Percentiles rank a stretch among this genome's conserved stretches.
phyloP scores from a whole-genome alignment of 2,113 vertebrate genomes.

The Ahaetulla prasina region DNA sequence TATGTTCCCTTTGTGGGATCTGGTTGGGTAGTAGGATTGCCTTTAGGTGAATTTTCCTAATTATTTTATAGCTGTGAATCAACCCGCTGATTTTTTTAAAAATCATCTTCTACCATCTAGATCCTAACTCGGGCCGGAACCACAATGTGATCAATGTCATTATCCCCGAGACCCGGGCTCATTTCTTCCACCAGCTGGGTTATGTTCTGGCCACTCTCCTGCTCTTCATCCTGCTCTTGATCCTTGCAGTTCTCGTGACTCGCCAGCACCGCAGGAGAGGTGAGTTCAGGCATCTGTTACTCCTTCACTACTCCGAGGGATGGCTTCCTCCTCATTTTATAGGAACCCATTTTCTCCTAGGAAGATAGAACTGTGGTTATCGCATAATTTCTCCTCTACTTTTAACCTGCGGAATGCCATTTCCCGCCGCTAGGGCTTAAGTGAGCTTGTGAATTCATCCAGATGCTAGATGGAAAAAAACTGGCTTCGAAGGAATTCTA shows the following conservation, averaged over 20 bases:
- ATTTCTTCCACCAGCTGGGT: slow-evolving; percentile 89
- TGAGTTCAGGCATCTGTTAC: slow-evolving; percentile 46
- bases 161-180: slow-evolving; percentile 80
- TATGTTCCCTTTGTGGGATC: not conserved
- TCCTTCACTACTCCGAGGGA: too few relatives aligned
- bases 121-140: slow-evolving; percentile 66
- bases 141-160: slow-evolving; percentile 87
- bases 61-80: not conserved
- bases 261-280: slow-evolving; percentile 80
- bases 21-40: not conserved
- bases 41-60: not conserved
- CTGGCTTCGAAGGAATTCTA: not conserved
- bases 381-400: not conserved
- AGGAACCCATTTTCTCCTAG: not conserved
- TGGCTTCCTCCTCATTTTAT: not conserved
- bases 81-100: too few relatives aligned
- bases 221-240: slow-evolving; percentile 80
- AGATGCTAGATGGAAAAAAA: not conserved
- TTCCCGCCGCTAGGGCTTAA: not conserved
- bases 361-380: not conserved
- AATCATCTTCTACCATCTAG: slow-evolving; percentile 57
- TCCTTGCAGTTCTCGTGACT: slow-evolving; percentile 74
- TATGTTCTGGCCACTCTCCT: slow-evolving; percentile 87
- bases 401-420: not conserved
- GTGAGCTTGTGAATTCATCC: not conserved